phyloP scores from a whole-genome alignment of 2,797 vertebrate genomes.

The Cyprinella venusta region DNA sequence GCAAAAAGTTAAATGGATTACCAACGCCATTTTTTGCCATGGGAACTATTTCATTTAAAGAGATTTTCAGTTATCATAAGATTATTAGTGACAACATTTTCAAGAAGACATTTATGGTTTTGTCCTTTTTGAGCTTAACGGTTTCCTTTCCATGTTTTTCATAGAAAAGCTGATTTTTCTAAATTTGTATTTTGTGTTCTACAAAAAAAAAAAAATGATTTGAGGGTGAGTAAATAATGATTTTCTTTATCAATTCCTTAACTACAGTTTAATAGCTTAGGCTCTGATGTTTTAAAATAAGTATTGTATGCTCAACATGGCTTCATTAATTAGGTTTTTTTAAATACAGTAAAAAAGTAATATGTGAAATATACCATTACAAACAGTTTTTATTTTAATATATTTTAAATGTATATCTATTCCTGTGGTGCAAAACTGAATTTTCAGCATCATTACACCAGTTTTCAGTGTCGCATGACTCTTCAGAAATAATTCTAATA shows the following conservation, averaged over 20 bases:
- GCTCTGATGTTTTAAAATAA: neutral
- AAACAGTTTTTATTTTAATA: too few relatives aligned
- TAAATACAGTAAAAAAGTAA: too few relatives aligned
- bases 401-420: too few relatives aligned
- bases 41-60: neutral
- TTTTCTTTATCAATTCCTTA: neutral
- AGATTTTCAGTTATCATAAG: neutral
- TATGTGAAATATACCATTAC: too few relatives aligned
- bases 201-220: neutral
- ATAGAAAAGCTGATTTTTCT: neutral
- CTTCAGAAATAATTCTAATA: neutral
- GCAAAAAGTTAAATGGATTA: neutral
- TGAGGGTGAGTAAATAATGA: neutral
- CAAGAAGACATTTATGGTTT: neutral
- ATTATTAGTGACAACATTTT: neutral
- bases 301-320: neutral
- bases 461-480: too few relatives aligned
- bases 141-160: neutral
- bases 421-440: too few relatives aligned
- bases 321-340: too few relatives aligned
- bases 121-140: neutral
- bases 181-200: neutral
- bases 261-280: neutral
- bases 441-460: too few relatives aligned
- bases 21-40: too few relatives aligned